phyloP scores from a whole-genome alignment of 1,140 invertebrate genomes.

The Meloidogyne hapla region DNA sequence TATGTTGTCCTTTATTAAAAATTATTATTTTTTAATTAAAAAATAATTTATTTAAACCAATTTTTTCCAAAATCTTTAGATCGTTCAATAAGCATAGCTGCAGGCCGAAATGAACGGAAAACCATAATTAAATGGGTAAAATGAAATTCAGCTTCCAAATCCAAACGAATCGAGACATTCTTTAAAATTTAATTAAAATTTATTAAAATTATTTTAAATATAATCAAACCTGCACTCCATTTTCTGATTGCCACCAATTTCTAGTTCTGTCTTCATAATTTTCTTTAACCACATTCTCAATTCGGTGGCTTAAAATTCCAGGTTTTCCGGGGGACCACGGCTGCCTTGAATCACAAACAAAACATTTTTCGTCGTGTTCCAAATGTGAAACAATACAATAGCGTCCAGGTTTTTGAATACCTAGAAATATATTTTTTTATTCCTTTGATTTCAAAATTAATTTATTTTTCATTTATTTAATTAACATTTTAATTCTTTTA shows the following conservation, averaged over 20 bases:
- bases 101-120: conserved; percentile 92
- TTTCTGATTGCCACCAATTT: conserved; percentile 94
- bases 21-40: background rate
- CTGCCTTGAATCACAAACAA: conserved; percentile 81
- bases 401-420: conserved; percentile 68
- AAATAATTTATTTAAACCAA: conserved; percentile 70
- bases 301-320: conserved; percentile 71
- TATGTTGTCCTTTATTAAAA: conserved; percentile 73
- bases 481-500: too few relatives aligned
- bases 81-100: conserved; percentile 88
- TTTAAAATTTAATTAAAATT: conserved; percentile 23
- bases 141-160: conserved; percentile 92
- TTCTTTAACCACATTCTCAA: conserved; percentile 86
- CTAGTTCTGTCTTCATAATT: conserved; percentile 67
- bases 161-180: conserved; percentile 83
- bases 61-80: conserved; percentile 87
- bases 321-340: conserved; percentile 59
- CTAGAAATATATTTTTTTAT: conserved; percentile 14
- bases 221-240: conserved; percentile 72
- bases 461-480: conserved; percentile 38
- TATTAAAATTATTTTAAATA: conserved; percentile 14
- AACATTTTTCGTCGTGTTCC: conserved; percentile 80
- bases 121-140: conserved; percentile 95
- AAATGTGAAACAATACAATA: conserved; percentile 97
- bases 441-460: conserved; percentile 23